Percentiles rank a stretch among this genome's conserved stretches.
These are phyloP conservation scores for Oriolus oriolus DNA, from an alignment of 2,113 vertebrate genomes.

Conservation along the genomic window DNA sequence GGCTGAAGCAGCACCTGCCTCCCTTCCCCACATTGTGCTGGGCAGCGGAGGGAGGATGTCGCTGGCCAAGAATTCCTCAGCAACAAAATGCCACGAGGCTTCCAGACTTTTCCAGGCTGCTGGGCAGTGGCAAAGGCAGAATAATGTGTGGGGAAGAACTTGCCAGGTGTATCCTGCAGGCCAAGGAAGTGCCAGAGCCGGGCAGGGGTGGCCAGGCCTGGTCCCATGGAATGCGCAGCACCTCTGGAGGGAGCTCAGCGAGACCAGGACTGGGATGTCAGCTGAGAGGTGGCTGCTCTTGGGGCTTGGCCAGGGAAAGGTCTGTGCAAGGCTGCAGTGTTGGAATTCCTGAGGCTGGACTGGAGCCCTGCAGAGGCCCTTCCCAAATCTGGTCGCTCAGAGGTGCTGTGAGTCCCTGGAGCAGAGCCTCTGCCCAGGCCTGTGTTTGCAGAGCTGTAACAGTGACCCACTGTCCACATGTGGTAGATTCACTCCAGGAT, in stretches of 20 bases:
- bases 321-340: not conserved
- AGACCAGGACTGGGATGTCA: not conserved
- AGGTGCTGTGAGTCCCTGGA: not conserved
- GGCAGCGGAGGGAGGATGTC: not conserved
- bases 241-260: not conserved
- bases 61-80: not conserved
- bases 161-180: not conserved
- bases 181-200: not conserved
- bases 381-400: not conserved
- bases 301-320: not conserved
- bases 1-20: not conserved
- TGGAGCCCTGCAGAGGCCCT: not conserved
- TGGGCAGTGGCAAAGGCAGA: not conserved
- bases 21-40: slow-evolving; percentile 9
- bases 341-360: not conserved
- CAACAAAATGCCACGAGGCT: not conserved
- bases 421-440: not conserved
- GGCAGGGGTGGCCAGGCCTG: not conserved
- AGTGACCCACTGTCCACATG: not conserved
- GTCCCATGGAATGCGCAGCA: not conserved
- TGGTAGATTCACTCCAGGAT: not conserved
- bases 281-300: not conserved
- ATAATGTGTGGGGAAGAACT: not conserved
- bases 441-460: not conserved
- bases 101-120: not conserved